Conservation (phyloP, 1,140 invertebrate genomes). For the Schlechtendalia chinensis region DNA sequence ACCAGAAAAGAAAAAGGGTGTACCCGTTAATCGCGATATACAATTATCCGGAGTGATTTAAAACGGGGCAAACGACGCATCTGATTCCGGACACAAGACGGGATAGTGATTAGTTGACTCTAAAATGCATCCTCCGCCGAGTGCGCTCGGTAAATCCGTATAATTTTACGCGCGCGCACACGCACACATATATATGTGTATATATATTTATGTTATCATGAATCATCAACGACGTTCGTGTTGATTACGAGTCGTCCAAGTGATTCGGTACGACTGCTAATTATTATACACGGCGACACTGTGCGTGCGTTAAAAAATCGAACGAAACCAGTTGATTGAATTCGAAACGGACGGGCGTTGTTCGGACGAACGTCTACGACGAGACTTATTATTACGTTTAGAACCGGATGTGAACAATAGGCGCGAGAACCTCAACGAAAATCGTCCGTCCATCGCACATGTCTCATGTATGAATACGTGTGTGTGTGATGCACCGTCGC, state of each 20-base stretch:
- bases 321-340: constrained; percentile 12
- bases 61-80: too few species aligned
- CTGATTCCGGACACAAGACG: too few species aligned
- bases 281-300: neutral
- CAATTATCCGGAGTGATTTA: too few species aligned
- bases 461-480: neutral
- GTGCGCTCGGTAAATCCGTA: too few species aligned
- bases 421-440: neutral
- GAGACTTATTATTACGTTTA: neutral
- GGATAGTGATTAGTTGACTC: too few species aligned
- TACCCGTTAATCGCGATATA: too few species aligned
- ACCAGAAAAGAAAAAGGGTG: too few species aligned
- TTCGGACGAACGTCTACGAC: neutral
- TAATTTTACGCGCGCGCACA: neutral
- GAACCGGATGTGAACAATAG: constrained; percentile 21
- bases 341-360: neutral
- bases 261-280: neutral
- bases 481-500: neutral
- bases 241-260: constrained; percentile 10
- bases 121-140: too few species aligned
- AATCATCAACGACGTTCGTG: constrained; percentile 7
- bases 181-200: neutral
- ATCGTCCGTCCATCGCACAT: neutral
- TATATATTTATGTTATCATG: too few species aligned
- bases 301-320: neutral